Evolutionary conservation across 2,797 vertebrate species (phyloP), one percentile per base, ranked within the genome.

Genomic region (Garrulus glandarius): DNA sequence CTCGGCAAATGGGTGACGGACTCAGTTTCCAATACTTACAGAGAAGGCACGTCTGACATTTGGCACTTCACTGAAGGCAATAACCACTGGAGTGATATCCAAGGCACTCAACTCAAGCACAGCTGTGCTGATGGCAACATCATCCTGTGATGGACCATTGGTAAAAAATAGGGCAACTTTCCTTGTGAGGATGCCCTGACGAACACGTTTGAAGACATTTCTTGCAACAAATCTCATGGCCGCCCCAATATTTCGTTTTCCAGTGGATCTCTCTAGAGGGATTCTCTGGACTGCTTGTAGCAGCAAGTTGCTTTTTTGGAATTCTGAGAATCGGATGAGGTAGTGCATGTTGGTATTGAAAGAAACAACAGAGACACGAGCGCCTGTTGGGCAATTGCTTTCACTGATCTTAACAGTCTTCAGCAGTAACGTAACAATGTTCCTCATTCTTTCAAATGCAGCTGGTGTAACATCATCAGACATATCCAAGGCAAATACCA

Each of bases 401-500:
- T 98, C 98, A 2, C 98, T 96, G 32, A 99, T 96, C 80, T 97
- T 89, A 43, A 99, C n/a, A 30, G 94, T 96, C 46, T 98, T 96
- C 96, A 99, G 90, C 93, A 99, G 92, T n/a, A 96, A 93, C 3
- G 97, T 77, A 53, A 98, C 92, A 41, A 97, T 97, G 14, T 67
- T 75, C 46, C 97, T 98, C 98, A 99, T 99, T 81, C 97, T 97
- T 92, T 98, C 97, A 56, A 99, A 99, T 30, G 95, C 93, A 22
- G 23, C 32, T 19, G 88, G 60, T 3, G 96, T 96, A 91, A 99
- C 97, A 3, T 98, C 98, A 1, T 77, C 92, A 10, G 99, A 99
- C 98, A 98, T 98, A 94, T 99, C 99, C 59, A 99, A 96, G 59
- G 98, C 98, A 32, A 99, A 98, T 43, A 98, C 98, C 97, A 99